phyloP scores from a whole-genome alignment of 2,888 invertebrate genomes.

The Cephonodes hylas region DNA sequence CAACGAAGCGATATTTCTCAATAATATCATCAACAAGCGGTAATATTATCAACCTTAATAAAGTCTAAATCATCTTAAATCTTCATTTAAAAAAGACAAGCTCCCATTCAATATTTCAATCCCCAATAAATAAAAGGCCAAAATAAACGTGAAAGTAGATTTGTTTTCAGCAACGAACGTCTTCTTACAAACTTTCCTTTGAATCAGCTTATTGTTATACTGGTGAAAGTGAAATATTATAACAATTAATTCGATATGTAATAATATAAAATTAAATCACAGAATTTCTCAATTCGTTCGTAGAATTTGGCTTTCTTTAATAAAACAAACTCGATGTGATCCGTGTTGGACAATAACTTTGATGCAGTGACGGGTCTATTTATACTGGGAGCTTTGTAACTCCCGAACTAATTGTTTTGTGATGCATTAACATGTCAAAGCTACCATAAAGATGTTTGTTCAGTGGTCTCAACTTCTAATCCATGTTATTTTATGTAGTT shows the following conservation, averaged over 20 bases:
- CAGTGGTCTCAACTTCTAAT: not conserved
- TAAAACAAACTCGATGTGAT: not conserved
- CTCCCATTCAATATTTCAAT: not conserved
- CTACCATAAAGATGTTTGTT: conserved; percentile 13
- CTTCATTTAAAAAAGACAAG: not conserved
- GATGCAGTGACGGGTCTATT: not conserved
- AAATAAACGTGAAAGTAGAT: not conserved
- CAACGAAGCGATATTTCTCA: too few species aligned
- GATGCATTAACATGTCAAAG: conserved; percentile 15
- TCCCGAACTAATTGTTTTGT: not conserved
- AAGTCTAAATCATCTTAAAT: too few species aligned
- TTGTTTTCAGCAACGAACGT: not conserved
- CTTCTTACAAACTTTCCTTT: not conserved
- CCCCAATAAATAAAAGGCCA: not conserved
- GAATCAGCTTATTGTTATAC: not conserved
- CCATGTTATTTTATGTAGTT: not conserved
- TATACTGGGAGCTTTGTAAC: not conserved
- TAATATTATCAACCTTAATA: too few species aligned
- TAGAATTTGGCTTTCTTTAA: not conserved
- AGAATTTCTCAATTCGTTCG: conserved; percentile 3
- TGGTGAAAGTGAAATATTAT: conserved; percentile 2
- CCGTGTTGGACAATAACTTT: too few species aligned
- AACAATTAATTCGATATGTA: conserved; percentile 9
- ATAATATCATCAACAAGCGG: too few species aligned
- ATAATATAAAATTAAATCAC: conserved; percentile 20